Evolutionary conservation across 53 echinoderm and acorn worm species (phyloP), one percentile per base, ranked within the genome.

Genomic region (Glandiceps talaboti): DNA sequence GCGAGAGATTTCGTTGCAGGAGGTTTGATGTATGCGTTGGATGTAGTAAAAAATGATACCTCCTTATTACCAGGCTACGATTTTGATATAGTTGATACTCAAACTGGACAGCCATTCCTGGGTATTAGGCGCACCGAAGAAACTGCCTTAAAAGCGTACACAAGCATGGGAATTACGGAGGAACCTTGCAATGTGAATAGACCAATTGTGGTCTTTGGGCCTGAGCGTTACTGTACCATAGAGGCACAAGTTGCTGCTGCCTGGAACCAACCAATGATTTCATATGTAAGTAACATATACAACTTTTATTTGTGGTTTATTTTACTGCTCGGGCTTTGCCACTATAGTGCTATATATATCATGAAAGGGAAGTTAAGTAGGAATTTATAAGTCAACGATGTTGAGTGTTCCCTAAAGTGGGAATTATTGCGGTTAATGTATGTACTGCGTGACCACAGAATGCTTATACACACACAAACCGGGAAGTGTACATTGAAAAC

Each of bases 241-340:
- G 99, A 91, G 73, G 99, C 91, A 29, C 82, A 87, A 28, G 80
- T 91, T 1, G 93, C 99, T 0, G 84, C 93, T 26, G 93, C 91
- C 25, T 97, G 93, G 93, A 89, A 93, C 74, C 87, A 93, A 27
- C 99, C 99, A 14, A 97, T 97, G 99, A 90, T 97, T 25, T 89
- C 99, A 29, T 97, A 91, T 76, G 99, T 97, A 82, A 93, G 91
- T 97, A 85, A 29, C 0, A 1, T 20, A n/a, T n/a, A n/a, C n/a
- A n/a, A n/a, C n/a, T n/a, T n/a, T n/a, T n/a, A n/a, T n/a, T n/a
- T n/a, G n/a, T n/a, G n/a, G n/a, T n/a, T n/a, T n/a, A n/a, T n/a
- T n/a, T n/a, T n/a, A n/a, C n/a, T n/a, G n/a, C n/a, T n/a, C n/a
- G n/a, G n/a, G n/a, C n/a, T n/a, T n/a, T n/a, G n/a, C n/a, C n/a